Conservation (phyloP, 2,797 vertebrate species). For the Calcarius lapponicus region DNA sequence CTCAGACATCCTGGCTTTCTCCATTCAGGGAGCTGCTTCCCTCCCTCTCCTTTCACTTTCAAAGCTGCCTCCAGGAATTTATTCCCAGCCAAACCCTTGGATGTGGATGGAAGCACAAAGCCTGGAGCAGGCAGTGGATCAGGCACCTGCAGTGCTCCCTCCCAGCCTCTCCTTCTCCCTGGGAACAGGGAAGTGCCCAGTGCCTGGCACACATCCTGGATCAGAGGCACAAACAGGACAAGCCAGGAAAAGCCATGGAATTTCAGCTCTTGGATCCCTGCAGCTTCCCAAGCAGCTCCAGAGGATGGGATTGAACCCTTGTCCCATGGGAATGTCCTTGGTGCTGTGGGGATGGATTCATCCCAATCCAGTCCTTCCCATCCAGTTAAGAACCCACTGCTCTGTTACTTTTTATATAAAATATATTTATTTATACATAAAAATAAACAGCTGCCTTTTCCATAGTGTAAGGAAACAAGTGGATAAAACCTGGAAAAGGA, state of each 20-base stretch:
- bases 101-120: not conserved
- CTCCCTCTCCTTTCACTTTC: not conserved
- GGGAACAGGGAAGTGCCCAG: not conserved
- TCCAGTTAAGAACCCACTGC: not conserved
- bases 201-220: not conserved
- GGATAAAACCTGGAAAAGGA: not conserved
- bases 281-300: not conserved
- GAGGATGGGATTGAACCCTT: not conserved
- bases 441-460: not conserved
- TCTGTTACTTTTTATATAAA: not conserved
- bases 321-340: accelerated
- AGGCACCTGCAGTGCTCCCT: not conserved
- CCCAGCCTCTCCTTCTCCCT: not conserved
- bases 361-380: not conserved
- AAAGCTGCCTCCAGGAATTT: accelerated
- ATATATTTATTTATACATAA: not conserved
- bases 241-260: not conserved
- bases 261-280: not conserved
- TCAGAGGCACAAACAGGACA: not conserved
- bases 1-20: not conserved
- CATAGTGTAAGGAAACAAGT: accelerated
- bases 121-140: accelerated
- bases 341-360: not conserved
- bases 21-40: accelerated
- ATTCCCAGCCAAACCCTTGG: not conserved